These are phyloP conservation scores for Troglohyphantes excavatus DNA, from an alignment of 2,888 invertebrate species.

Conservation along the genomic window DNA sequence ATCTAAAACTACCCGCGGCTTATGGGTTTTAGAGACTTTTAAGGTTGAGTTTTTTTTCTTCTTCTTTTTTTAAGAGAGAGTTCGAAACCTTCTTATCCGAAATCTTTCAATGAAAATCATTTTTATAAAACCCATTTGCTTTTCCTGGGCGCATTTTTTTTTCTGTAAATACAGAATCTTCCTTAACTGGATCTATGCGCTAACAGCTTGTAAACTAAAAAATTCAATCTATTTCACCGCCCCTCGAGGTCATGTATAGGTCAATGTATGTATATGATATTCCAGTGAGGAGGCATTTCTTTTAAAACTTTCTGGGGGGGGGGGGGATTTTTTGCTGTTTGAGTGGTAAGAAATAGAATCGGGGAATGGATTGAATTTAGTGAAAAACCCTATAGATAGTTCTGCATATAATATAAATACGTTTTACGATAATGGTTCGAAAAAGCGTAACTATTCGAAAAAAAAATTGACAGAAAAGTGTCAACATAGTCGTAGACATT, in stretches of 20 bases:
- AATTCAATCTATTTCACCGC: constrained; percentile 68
- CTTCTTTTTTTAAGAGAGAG: constrained; percentile 12
- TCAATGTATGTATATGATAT: constrained; percentile 11
- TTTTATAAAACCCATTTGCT: constrained; percentile 71
- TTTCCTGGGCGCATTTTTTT: constrained; percentile 66
- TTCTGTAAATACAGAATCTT: not conserved
- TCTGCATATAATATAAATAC: too few species aligned
- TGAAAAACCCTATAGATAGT: too few species aligned
- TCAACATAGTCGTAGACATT: too few species aligned
- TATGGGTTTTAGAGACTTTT: constrained; percentile 69
- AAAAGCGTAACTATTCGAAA: too few species aligned
- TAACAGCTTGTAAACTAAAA: constrained; percentile 73
- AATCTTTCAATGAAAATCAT: constrained; percentile 73
- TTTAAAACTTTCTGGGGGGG: not conserved
- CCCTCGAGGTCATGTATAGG: constrained; percentile 37
- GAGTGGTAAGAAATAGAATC: not conserved
- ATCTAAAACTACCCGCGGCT: constrained; percentile 74
- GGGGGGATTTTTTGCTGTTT: not conserved
- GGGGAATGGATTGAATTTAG: not conserved
- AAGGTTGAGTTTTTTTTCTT: constrained; percentile 60
- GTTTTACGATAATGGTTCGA: too few species aligned
- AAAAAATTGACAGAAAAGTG: too few species aligned
- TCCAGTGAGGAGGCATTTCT: constrained; percentile 14
- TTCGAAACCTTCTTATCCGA: constrained; percentile 69
- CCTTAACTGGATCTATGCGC: constrained; percentile 44